A percentile compares a stretch with the other conserved stretches of the same genome.
Conservation (phyloP, 2,797 vertebrate genomes). For the Ctenopoma multispine region DNA sequence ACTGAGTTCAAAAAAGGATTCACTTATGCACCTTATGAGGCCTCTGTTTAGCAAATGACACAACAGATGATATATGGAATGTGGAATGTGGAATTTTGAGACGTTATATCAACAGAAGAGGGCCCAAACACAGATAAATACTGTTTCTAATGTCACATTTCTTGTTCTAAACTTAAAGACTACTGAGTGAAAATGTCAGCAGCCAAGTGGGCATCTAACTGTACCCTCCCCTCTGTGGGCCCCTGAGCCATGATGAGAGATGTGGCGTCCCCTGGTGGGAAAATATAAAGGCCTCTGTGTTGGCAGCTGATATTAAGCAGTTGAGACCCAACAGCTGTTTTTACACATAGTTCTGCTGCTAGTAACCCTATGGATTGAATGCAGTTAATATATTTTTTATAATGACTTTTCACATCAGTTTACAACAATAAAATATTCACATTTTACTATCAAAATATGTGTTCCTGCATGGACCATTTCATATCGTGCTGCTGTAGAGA, state of each 20-base stretch:
- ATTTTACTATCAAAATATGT: conserved; percentile 59
- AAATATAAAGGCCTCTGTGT: conserved; percentile 42
- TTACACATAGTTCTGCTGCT: conserved; percentile 56
- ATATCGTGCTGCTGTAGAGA: conserved; percentile 14
- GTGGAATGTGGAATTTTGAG: no score
- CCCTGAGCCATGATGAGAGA: conserved; percentile 54
- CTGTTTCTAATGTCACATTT: not conserved
- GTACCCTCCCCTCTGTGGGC: conserved; percentile 1
- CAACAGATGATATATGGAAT: no score
- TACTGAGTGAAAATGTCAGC: not conserved
- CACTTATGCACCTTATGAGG: not conserved
- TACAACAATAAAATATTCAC: conserved; percentile 62
- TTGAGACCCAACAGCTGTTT: conserved; percentile 62
- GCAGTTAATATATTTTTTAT: conserved; percentile 53
- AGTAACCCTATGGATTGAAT: conserved; percentile 34
- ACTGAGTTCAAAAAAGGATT: not conserved
- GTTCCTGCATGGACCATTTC: conserved; percentile 9
- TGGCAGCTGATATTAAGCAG: conserved; percentile 64
- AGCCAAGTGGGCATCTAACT: not conserved
- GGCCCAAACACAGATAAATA: not conserved
- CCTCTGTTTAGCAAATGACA: not conserved
- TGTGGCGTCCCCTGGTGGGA: conserved; percentile 81
- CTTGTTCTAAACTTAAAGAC: not conserved
- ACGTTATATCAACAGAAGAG: not conserved
- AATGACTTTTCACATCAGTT: conserved; percentile 50